Base-by-base conservation (phyloP, 2,888 invertebrate genomes). In the Dascillus cervinus region DNA sequence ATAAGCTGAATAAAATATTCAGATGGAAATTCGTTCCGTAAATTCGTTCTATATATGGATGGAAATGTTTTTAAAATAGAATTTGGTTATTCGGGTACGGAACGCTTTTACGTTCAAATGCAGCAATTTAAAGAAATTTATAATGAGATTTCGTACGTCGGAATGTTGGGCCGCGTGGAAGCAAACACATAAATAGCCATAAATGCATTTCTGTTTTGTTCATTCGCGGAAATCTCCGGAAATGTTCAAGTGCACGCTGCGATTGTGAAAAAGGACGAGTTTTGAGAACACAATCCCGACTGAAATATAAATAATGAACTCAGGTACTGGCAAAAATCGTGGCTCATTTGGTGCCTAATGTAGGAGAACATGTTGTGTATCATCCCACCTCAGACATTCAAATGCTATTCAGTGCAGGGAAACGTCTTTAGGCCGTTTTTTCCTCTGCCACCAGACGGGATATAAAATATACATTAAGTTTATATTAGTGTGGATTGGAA, bases 301-400 rank as follows among this genome's bases (percentile, higher is more conserved):
- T n/a, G n/a, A n/a, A n/a, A n/a, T n/a, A n/a, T n/a, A n/a, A n/a
- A n/a, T n/a, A n/a, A n/a, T n/a, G n/a, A n/a, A n/a, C n/a, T n/a
- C n/a, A n/a, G n/a, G n/a, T n/a, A n/a, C n/a, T n/a, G n/a, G n/a
- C n/a, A n/a, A n/a, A n/a, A n/a, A 27, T 25, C 24, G 17, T 26
- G 41, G 35, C 47, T 45, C 47, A 47, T 47, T 47, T 44, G 44
- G 41, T 43, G 41, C 44, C 29, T 45, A 47, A 47, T 47, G 47
- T 47, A 43, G 41, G 34, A 43, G 44, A 47, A 47, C 41, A 43
- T 43, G 44, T 45, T 44, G n/a, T 44, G 30, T 36, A 31, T 29
- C 29, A 34, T 27, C 27, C 26, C 38, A 43, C 45, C 37, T 42
- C 38, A 35, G 40, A 37, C 39, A 41, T 44, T 43, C 39, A 41